A percentile compares a stretch with the other conserved stretches of the same genome.
Evolutionary conservation across 1,140 invertebrate genomes (phyloP).

Genomic region (Antheraea pernyi): DNA sequence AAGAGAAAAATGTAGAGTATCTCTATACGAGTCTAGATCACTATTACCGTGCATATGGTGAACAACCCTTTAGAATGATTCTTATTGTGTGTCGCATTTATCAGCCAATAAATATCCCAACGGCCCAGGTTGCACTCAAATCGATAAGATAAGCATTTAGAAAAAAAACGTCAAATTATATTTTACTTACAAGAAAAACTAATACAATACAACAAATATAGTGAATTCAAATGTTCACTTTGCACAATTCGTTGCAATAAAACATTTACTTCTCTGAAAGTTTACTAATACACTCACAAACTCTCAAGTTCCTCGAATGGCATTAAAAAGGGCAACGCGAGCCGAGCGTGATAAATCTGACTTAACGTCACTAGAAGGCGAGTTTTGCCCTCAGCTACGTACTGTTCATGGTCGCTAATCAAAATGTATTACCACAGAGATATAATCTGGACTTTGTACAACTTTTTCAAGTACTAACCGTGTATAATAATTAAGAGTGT

Average conservation of each 20-base stretch:
- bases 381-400: constrained; percentile 35
- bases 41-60: no score
- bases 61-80: no score
- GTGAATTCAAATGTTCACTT: background rate
- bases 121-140: no score
- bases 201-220: background rate
- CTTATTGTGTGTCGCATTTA: no score
- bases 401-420: constrained; percentile 36
- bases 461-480: background rate
- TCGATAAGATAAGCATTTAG: no score
- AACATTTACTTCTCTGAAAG: background rate
- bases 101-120: no score
- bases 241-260: background rate
- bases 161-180: no score
- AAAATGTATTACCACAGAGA: constrained; percentile 45
- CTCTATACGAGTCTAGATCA: no score
- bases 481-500: background rate
- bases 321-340: constrained; percentile 40
- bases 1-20: no score
- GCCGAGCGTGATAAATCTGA: constrained; percentile 62
- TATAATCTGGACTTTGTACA: constrained; percentile 1
- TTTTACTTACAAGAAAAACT: no score
- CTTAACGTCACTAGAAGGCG: constrained; percentile 54
- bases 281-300: background rate
- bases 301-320: constrained; percentile 26